Evolutionary conservation across 2,113 vertebrate species (phyloP).

Genomic region (Colius striatus): DNA sequence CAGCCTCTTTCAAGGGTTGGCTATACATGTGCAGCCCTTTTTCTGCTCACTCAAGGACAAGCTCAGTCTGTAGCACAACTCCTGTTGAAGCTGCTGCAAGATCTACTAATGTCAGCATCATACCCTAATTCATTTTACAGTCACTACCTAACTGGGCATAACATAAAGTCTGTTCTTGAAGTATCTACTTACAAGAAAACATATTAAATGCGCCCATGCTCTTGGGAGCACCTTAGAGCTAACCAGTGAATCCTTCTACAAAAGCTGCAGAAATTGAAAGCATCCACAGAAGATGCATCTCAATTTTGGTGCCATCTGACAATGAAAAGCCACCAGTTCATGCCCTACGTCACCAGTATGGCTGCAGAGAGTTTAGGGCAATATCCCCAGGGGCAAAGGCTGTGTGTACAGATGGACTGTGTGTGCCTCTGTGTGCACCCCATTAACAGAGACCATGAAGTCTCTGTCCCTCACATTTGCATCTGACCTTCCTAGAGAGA

Average conservation of each 20-base stretch:
- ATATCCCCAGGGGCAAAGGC: not conserved
- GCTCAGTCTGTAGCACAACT: not conserved
- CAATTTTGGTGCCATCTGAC: not conserved
- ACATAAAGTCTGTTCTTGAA: not conserved
- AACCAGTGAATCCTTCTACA: not conserved
- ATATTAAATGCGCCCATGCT: not conserved
- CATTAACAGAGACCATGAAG: not conserved
- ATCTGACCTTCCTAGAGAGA: not conserved
- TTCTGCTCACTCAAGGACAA: accelerated
- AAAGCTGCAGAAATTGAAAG: not conserved
- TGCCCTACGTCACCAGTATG: not conserved
- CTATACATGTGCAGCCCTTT: not conserved
- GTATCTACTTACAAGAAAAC: not conserved
- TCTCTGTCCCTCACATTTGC: not conserved
- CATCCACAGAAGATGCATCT: not conserved
- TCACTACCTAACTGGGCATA: not conserved
- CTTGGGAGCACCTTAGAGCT: not conserved
- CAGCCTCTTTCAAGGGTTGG: not conserved
- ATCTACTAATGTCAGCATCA: not conserved
- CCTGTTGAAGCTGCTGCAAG: not conserved
- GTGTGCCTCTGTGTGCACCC: not conserved
- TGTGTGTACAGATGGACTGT: not conserved
- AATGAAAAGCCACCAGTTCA: not conserved
- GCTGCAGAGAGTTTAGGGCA: not conserved
- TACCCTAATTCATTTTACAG: not conserved